Evolutionary conservation across 2,888 invertebrate genomes (phyloP), one percentile per base, ranked within the genome.

Genomic region (Tiliacea citrago): DNA sequence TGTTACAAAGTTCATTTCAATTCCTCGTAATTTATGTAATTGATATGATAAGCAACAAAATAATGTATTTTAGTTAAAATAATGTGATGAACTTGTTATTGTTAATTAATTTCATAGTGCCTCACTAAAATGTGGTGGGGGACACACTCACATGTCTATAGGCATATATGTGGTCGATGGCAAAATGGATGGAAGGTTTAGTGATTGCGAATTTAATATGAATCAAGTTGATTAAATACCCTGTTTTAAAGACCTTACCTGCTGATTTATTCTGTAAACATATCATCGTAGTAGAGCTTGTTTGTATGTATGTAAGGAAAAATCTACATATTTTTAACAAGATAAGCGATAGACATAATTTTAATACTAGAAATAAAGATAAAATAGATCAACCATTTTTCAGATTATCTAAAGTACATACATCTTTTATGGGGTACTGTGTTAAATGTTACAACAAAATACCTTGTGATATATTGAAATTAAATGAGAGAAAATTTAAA

Each of bases 61-160:
- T 65, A 49, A 35, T 35, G 35, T 35, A 60, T 47, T 66, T 69
- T 24, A 47, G 45, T 68, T 55, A 47, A 51, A 76, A 53, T 65
- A 53, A 47, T 69, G 12, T 57, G 18, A 70, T 77, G 47, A 35
- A 53, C 63, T 21, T 53, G 65, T 39, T 76, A 63, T 29, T 21
- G 45, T 35, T 77, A 51, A 77, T 77, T 77, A 67, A 67, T 72
- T 77, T 42, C n/a, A 62, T 53, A 60, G 18, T 18, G 57, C 8
- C 16, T 18, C 42, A 29, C 21, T 66, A 67, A 77, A 62, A 77
- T 77, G 66, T 63, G 70, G 77, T 42, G n/a, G n/a, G 21, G 35
- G 12, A 61, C 39, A 60, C 2, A 24, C 0, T 3, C 57, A 75
- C 6, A 12, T 29, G 8, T 13, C 0, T 42, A 49, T 10, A 10